Base-by-base conservation (phyloP, 2,888 invertebrate genomes). In the Chymomyza amoena region DNA sequence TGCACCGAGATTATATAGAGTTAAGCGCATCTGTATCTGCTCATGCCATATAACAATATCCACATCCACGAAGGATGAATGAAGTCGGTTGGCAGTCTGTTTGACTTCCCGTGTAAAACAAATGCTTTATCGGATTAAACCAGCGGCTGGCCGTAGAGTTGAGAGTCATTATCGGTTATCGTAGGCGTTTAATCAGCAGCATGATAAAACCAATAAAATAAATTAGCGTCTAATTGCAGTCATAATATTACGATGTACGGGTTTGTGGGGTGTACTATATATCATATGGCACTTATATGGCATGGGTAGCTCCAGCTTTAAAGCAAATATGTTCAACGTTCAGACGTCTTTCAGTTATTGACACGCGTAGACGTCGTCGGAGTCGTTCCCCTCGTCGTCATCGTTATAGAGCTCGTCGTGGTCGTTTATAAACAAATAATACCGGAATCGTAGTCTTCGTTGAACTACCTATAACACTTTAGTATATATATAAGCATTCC, bases 291-390 rank as follows among this genome's bases (percentile, higher is more conserved):
- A 25, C 5, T 32, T 36, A 32, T 59, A 59, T 32, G 32, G 36
- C 3, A n/a, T 16, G 10, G 52, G 18, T 25, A 25, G 25, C 25
- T 45, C 54, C 45, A 71, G 76, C 69, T 71, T 72, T 75, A 68
- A 61, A 66, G 25, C 64, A 57, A 61, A 68, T 64, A 45, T 45
- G 6, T 45, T 32, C 6, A 45, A 45, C 61, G 69, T 70, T 75
- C 85, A 83, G 78, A 87, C 75, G 80, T 78, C 74, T 80, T 87
- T 78, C 5, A 75, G 78, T 57, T 74, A 78, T 84, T 71, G 83
- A 69, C 70, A 64, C 78, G 80, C 67, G 65, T 63, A 69, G 83
- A 81, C 78, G 76, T 59, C 10, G 54, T 20, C 25, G 25, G n/a
- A n/a, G n/a, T 25, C 54, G 18, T 54, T 4, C 18, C 16, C 15